A percentile compares a stretch with the other conserved stretches of the same genome.
These are phyloP conservation scores for Diceros bicornis DNA, from an alignment of 2,797 vertebrate species.

Conservation along the genomic window DNA sequence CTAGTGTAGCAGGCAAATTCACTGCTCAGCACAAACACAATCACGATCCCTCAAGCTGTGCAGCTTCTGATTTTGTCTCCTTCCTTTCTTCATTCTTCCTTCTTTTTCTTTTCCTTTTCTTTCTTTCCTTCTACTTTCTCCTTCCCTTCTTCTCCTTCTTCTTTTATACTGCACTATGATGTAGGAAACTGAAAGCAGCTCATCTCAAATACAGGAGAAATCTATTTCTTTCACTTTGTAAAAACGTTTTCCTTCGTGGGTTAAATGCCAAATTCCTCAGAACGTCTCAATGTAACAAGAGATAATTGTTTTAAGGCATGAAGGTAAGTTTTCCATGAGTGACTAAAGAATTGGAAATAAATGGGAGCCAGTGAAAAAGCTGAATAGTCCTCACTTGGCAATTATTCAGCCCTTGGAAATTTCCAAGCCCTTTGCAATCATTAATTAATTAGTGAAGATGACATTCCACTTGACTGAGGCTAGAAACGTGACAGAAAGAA, in stretches of 20 bases:
- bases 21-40: conserved; percentile 55
- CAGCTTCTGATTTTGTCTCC: not conserved
- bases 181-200: not conserved
- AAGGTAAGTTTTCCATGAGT: conserved; percentile 49
- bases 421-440: conserved; percentile 60
- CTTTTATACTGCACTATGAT: not conserved
- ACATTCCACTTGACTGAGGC: conserved; percentile 15
- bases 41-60: not conserved
- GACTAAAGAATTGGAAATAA: conserved; percentile 58
- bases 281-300: conserved; percentile 18
- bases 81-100: not conserved
- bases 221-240: not conserved
- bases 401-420: conserved; percentile 69
- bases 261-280: conserved; percentile 37
- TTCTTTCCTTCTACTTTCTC: not conserved
- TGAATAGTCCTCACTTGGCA: conserved; percentile 41
- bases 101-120: too few relatives aligned
- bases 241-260: not conserved
- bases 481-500: conserved; percentile 57
- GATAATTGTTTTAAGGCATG: conserved; percentile 35
- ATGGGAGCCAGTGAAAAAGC: not conserved
- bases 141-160: not conserved
- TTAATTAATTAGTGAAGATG: conserved; percentile 72
- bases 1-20: not conserved
- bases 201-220: not conserved